These are phyloP conservation scores for Latrodectus elegans DNA, from an alignment of 2,888 invertebrate genomes.

Conservation along the genomic window DNA sequence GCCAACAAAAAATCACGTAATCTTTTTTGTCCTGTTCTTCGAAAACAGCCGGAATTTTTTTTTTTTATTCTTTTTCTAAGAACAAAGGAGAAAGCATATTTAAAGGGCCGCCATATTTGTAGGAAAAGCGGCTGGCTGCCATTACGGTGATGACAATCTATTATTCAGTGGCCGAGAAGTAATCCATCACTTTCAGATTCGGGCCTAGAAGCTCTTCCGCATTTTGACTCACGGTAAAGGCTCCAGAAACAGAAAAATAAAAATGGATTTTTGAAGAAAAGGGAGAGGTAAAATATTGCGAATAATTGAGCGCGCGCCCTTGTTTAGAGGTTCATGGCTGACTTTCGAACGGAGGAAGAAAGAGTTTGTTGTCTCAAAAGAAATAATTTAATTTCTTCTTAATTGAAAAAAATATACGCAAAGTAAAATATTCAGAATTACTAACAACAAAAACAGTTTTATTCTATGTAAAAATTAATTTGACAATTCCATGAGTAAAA, in stretches of 20 bases:
- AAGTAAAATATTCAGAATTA: background rate
- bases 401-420: background rate
- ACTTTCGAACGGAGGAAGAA: background rate
- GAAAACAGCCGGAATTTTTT: background rate
- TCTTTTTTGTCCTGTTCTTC: background rate
- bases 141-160: slow-evolving; percentile 64
- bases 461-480: background rate
- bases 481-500: background rate
- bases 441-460: too few species aligned
- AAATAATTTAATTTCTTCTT: background rate
- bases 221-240: slow-evolving; percentile 30
- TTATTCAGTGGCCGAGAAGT: slow-evolving; percentile 59
- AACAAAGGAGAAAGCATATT: slow-evolving; percentile 23
- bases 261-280: slow-evolving; percentile 27
- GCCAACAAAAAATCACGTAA: background rate
- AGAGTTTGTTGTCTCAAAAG: background rate
- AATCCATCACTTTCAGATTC: slow-evolving; percentile 65
- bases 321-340: background rate
- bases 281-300: slow-evolving; percentile 59
- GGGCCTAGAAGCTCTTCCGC: slow-evolving; percentile 36
- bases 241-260: slow-evolving; percentile 25
- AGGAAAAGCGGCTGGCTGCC: slow-evolving; percentile 23
- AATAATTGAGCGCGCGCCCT: slow-evolving; percentile 6
- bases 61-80: background rate
- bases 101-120: slow-evolving; percentile 47